A percentile compares a stretch with the other conserved stretches of the same genome.
These are phyloP conservation scores for Siniperca undulata DNA, from an alignment of 2,797 vertebrate genomes.

Conservation along the genomic window DNA sequence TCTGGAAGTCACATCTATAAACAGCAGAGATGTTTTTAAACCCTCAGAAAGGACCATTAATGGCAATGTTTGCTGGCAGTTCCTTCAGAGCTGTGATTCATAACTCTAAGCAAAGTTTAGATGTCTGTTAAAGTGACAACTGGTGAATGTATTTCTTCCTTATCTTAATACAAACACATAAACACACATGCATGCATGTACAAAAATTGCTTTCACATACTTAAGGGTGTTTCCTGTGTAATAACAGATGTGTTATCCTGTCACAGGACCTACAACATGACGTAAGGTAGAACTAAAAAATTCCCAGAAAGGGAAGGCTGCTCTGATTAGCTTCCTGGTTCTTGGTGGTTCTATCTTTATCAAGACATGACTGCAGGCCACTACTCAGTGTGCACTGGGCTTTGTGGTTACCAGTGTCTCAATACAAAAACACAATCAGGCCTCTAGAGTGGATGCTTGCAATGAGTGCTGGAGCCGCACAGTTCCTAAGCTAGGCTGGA, in stretches of 20 bases:
- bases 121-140: slow-evolving; percentile 14
- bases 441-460: slow-evolving; percentile 24
- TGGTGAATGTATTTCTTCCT: background rate
- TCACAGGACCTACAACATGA: slow-evolving; percentile 35
- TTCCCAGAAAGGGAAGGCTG: slow-evolving; percentile 46
- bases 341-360: slow-evolving; percentile 25
- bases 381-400: slow-evolving; percentile 17
- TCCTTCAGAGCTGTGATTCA: slow-evolving; percentile 32
- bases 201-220: slow-evolving; percentile 8
- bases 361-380: slow-evolving; percentile 40
- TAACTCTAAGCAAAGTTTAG: slow-evolving; percentile 23
- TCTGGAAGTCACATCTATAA: slow-evolving; percentile 13
- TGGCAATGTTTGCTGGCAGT: slow-evolving; percentile 32
- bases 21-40: slow-evolving; percentile 41
- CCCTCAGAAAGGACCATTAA: slow-evolving; percentile 46
- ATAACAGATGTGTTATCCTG: slow-evolving; percentile 18
- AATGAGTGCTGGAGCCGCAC: slow-evolving; percentile 23
- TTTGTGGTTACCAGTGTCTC: slow-evolving; percentile 49
- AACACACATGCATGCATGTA: background rate
- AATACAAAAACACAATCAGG: slow-evolving; percentile 40
- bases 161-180: background rate
- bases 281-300: slow-evolving; percentile 19
- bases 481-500: slow-evolving; percentile 35
- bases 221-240: background rate
- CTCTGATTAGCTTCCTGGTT: slow-evolving; percentile 53